Base-by-base conservation (phyloP, 2,888 invertebrate genomes). In the Bellardia bayeri region DNA sequence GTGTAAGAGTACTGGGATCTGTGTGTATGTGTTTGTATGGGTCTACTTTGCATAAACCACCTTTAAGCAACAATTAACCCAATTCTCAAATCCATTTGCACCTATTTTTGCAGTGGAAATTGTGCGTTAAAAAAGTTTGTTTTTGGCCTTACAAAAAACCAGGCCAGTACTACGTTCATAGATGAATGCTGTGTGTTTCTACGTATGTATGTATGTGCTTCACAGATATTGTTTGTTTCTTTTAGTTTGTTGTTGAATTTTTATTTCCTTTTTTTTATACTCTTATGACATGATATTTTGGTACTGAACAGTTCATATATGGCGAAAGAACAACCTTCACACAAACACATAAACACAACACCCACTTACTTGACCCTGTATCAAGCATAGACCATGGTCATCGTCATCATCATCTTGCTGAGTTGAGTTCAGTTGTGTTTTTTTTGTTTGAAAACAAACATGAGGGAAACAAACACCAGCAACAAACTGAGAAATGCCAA, bases 41-140 rank as follows among this genome's bases (percentile, higher is more conserved):
- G 78, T 63, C 69, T 76, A 64, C 75, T 76, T 83, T 79, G 63
- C 72, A 74, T 86, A 79, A 86, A 78, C 82, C 75, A 83, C 78
- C 89, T 88, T 88, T 89, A 90, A 90, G 90, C 90, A 89, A 89
- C 90, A 90, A 90, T 90, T 90, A 90, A 90, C 90, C 89, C 90
- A 90, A 90, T 88, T 90, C 83, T 88, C 82, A 85, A 89, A 89
- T 89, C 88, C 89, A 89, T 89, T 89, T 90, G 90, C 90, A 90
- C 89, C 88, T 88, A 84, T 89, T 80, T 80, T 79, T 81, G 40
- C 76, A 85, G 49, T 68, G 63, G 66, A 84, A 87, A 85, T 82
- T 85, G 82, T 84, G 84, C 82, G 84, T 87, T 82, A 82, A 78
- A 83, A 83, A 82, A 63, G 37, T 72, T 86, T 82, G 33, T 56